Evolutionary conservation across 2,797 vertebrate species (phyloP), one percentile per base, ranked within the genome.

Genomic region (Muscicapa striata): DNA sequence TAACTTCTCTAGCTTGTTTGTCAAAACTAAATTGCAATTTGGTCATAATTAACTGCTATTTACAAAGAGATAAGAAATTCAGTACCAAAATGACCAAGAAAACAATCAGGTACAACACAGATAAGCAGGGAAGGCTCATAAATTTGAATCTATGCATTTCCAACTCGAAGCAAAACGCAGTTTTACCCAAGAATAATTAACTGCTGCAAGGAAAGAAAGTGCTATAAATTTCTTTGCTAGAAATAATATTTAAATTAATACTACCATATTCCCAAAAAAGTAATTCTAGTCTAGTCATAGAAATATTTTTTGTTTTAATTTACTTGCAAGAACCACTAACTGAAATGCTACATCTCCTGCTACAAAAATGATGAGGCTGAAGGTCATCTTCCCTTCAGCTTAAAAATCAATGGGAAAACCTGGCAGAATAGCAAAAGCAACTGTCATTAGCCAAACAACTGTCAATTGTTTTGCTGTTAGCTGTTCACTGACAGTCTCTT

Each of bases 141-240:
- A 80, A 83, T 12, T 48, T 29, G 64, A 92, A 78, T 49, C 32
- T 26, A 59, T 20, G 30, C 48, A 75, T 68, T 86, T 74, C 57
- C 62, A 90, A 14, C 8, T 34, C 32, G 21, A 90, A 46, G 16
- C 13, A 86, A 93, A 92, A 92, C 27, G 41, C 13, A 75, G 26
- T 75, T 94, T 86, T 93, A 93, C 48, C 34, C 61, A 77, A 84
- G 45, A 84, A 74, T 36, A 80, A 88, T 18, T 59, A 88, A 88
- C 21, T 81, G 15, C 19, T 84, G 11, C 38, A 87, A 86, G 38
- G 74, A 81, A 89, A 49, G 6, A 62, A 86, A 88, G 34, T 26
- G 23, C 27, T 74, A 19, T 51, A 49, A 41, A 79, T 66, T 46
- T 49, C 12, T 85, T 58, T 59, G 27, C 22, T 77, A 74, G 38